These are phyloP conservation scores for Aplysina aerophoba DNA, from an alignment of 37 sponge, comb jelly and placozoan species.

Conservation along the genomic window DNA sequence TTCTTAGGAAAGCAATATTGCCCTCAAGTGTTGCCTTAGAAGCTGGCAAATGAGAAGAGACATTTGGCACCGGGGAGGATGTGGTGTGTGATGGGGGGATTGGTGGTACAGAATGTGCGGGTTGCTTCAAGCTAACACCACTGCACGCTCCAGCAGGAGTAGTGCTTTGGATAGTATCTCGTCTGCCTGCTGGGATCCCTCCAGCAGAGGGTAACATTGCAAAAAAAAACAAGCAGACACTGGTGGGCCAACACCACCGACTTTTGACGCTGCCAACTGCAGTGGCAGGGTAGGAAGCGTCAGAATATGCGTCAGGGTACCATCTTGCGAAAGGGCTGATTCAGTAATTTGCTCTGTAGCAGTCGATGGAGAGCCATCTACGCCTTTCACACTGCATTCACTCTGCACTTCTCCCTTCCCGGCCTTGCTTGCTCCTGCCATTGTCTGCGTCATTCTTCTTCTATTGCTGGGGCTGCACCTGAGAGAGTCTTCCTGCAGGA, in stretches of 20 bases:
- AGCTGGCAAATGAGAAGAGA: not conserved
- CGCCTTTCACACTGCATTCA: not conserved
- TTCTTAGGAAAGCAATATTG: not conserved
- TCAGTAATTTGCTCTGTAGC: not conserved
- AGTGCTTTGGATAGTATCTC: no score
- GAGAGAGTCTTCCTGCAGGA: not conserved
- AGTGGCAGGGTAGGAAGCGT: not conserved
- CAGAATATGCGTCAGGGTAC: not conserved
- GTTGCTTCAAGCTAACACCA: no score
- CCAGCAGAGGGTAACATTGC: no score
- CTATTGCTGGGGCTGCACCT: not conserved
- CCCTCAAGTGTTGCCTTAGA: not conserved
- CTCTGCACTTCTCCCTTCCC: not conserved
- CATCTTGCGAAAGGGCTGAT: not conserved
- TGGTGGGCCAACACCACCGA: no score
- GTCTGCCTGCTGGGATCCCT: no score
- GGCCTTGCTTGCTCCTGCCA: not conserved
- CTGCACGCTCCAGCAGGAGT: no score
- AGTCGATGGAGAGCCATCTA: not conserved
- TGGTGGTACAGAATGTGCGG: no score
- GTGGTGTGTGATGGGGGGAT: not conserved
- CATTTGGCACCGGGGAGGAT: not conserved
- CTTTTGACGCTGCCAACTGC: no score
- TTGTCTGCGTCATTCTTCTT: not conserved
- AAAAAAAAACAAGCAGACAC: no score